Evolutionary conservation across 92 coral and sea anemone species (phyloP).

Genomic region (Parazoanthus darwini): DNA sequence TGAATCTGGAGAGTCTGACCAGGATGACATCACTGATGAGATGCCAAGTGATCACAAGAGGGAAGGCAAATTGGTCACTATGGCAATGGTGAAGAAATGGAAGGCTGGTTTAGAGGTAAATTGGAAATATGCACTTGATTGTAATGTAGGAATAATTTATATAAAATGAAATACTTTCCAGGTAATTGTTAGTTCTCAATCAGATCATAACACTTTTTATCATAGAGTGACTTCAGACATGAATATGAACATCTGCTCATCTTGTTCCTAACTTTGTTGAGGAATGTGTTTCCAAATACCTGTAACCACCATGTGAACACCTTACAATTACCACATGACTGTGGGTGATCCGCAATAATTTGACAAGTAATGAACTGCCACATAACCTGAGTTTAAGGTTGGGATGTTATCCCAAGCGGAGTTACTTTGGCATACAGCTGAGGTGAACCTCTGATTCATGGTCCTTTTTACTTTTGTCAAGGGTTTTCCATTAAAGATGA

Average conservation of each 20-base stretch:
- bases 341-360: no score
- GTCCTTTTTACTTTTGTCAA: no score
- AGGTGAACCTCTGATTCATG: no score
- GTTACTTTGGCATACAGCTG: no score
- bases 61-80: constrained; percentile 76
- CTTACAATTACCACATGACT: no score
- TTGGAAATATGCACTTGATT: neutral
- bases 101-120: constrained; percentile 84
- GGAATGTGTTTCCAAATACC: neutral
- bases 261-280: neutral
- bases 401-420: no score
- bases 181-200: neutral
- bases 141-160: neutral
- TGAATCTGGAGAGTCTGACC: constrained; percentile 39
- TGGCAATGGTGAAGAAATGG: constrained; percentile 91
- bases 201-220: neutral
- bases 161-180: neutral
- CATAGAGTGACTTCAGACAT: neutral
- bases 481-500: no score
- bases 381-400: no score
- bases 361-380: no score
- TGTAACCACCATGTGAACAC: no score
- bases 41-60: constrained; percentile 12
- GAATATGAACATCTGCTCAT: neutral
- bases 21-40: constrained; percentile 34